These are phyloP conservation scores for Antheraea mylitta DNA, from an alignment of 1,140 invertebrate species.

Conservation along the genomic window DNA sequence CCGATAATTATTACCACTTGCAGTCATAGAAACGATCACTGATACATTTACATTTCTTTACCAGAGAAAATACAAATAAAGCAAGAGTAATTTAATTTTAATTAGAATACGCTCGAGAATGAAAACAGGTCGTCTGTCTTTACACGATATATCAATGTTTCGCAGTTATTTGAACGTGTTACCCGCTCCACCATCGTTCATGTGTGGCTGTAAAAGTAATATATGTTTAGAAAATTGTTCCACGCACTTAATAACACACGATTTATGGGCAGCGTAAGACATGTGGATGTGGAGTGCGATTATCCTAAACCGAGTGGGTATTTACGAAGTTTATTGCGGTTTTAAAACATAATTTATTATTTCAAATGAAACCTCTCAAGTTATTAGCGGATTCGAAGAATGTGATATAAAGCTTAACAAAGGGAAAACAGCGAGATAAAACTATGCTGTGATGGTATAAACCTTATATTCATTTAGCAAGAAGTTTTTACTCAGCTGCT, in stretches of 20 bases:
- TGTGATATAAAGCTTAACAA: background rate
- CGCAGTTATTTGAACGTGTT: background rate
- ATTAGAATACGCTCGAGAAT: background rate
- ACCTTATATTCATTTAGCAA: no score
- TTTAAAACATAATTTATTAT: slow-evolving; percentile 4
- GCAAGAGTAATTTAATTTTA: background rate
- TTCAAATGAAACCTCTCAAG: background rate
- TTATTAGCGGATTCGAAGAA: background rate
- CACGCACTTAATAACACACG: slow-evolving; percentile 1
- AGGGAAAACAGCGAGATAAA: no score
- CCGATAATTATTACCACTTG: no score
- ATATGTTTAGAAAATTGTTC: slow-evolving; percentile 3
- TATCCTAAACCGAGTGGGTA: background rate
- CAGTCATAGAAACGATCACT: no score
- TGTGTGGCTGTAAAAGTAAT: background rate
- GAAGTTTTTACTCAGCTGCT: no score
- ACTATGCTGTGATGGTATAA: no score
- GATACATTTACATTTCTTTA: no score
- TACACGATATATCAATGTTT: background rate
- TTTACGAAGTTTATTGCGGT: background rate
- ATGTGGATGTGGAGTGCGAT: background rate
- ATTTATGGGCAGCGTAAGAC: background rate
- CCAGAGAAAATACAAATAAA: background rate
- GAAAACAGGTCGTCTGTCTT: background rate
- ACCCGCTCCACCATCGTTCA: background rate